Evolutionary conservation across 2,888 invertebrate species (phyloP), one percentile per base, ranked within the genome.

Genomic region (Philereme transversata): DNA sequence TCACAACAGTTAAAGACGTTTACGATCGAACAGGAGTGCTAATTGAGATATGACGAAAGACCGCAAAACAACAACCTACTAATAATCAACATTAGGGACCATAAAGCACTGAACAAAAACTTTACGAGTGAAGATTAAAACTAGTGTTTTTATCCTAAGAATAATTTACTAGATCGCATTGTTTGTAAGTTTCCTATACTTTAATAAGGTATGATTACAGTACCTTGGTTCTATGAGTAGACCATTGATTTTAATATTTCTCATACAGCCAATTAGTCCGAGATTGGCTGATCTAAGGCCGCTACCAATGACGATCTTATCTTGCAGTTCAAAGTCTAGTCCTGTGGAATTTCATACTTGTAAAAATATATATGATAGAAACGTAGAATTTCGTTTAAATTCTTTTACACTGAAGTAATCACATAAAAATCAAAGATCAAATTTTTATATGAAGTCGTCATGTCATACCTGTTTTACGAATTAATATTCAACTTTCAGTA

Each of bases 181-280:
- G 35, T 49, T 49, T 59, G 45, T 49, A 9, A 45, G 40, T 53
- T 59, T 49, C 49, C 53, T 49, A 38, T 47, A 11, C 35, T 38
- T 35, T 8, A 10, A 40, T 44, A 57, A 50, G 46, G 34, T 47
- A 41, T 57, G 7, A 59, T 54, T 60, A 60, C 35, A 36, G 34
- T 64, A 70, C 70, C 70, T 70, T 53, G 98, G 96, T 79, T 98
- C 97, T 68, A 98, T 94, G 53, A 95, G 91, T 63, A 95, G 93
- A 8, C 96, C 96, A 79, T 98, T 98, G 62, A 98, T 96, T 81
- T 95, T 94, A 63, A 98, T 96, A 77, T 97, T 97, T 68, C 97
- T 94, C 94, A 98, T 97, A 81, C 99, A 99, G 35, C 99, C 99
- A 52, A 98, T 97, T 56, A 98, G 92, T 4, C 98, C 97, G 79